Conservation (phyloP, 2,888 invertebrate genomes). For the Platycheirus albimanus region DNA sequence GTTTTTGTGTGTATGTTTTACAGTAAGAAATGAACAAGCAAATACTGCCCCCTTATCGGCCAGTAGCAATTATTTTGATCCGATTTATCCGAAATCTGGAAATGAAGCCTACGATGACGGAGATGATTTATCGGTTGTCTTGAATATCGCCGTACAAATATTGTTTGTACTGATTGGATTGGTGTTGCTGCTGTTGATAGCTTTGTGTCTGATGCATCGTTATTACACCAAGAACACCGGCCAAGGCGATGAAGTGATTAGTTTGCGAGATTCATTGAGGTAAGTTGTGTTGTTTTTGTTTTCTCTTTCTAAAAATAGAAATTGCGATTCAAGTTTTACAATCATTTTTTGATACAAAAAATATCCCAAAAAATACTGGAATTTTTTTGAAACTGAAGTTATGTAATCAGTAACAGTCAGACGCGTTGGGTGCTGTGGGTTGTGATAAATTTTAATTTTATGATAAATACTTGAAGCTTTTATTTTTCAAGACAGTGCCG, state of each 20-base stretch:
- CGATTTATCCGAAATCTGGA: constrained; percentile 88
- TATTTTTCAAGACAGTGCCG: no score
- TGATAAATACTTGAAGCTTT: no score
- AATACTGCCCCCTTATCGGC: constrained; percentile 84
- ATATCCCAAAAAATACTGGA: no score
- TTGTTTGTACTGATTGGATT: constrained; percentile 86
- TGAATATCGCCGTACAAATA: constrained; percentile 88
- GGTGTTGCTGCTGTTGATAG: constrained; percentile 85
- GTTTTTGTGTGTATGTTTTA: no score
- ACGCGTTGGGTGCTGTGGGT: no score
- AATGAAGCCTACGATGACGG: constrained; percentile 81
- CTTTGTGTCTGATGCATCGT: constrained; percentile 86
- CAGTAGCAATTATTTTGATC: constrained; percentile 90
- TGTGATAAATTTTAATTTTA: no score
- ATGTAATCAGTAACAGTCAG: no score
- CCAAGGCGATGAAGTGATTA: constrained; percentile 87
- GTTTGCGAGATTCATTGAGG: constrained; percentile 87
- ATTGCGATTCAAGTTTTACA: no score
- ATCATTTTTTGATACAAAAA: no score
- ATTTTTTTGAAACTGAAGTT: no score
- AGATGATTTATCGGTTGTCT: constrained; percentile 81
- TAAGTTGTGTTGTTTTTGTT: constrained; percentile 77
- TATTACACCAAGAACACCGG: constrained; percentile 86
- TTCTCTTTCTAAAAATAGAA: not conserved
- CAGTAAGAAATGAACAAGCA: constrained; percentile 79